Conservation (phyloP, 2,113 vertebrate species). For the Vanacampus margaritifer region DNA sequence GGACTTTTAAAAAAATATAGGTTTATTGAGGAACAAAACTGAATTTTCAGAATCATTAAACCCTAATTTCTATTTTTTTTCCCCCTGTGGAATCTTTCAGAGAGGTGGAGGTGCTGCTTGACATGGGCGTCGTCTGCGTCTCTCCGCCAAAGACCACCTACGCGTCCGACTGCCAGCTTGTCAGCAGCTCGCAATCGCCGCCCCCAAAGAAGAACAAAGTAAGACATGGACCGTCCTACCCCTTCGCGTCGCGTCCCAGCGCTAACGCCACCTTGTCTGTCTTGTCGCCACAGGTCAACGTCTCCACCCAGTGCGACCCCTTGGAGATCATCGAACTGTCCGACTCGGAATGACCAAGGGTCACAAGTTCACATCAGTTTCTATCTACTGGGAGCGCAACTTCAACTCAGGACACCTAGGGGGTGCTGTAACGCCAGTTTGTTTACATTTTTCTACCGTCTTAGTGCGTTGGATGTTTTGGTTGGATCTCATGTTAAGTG, state of each 20-base stretch:
- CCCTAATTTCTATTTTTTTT: not conserved
- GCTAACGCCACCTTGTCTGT: not conserved
- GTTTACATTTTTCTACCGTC: not conserved
- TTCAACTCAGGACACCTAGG: not conserved
- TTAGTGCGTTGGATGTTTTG: not conserved
- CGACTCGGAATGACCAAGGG: slow-evolving; percentile 75
- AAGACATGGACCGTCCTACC: not conserved
- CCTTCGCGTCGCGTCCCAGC: not conserved
- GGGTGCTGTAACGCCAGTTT: not conserved
- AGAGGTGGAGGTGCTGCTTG: slow-evolving; percentile 61
- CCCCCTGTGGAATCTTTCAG: slow-evolving; percentile 27
- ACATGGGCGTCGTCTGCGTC: slow-evolving; percentile 57
- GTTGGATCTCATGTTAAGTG: not conserved
- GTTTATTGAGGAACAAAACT: too few species aligned
- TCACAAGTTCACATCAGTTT: not conserved
- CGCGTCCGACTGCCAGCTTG: slow-evolving; percentile 53
- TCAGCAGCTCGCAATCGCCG: slow-evolving; percentile 75
- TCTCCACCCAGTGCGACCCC: slow-evolving; percentile 85
- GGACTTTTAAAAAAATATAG: too few species aligned
- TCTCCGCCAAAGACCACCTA: slow-evolving; percentile 35
- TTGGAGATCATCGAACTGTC: slow-evolving; percentile 86
- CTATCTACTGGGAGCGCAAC: not conserved
- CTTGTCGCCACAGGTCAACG: slow-evolving; percentile 73
- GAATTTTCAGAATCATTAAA: not conserved
- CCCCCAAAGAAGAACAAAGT: slow-evolving; percentile 76